phyloP scores from a whole-genome alignment of 92 coral and sea anemone species.

The Micromussa lordhowensis region DNA sequence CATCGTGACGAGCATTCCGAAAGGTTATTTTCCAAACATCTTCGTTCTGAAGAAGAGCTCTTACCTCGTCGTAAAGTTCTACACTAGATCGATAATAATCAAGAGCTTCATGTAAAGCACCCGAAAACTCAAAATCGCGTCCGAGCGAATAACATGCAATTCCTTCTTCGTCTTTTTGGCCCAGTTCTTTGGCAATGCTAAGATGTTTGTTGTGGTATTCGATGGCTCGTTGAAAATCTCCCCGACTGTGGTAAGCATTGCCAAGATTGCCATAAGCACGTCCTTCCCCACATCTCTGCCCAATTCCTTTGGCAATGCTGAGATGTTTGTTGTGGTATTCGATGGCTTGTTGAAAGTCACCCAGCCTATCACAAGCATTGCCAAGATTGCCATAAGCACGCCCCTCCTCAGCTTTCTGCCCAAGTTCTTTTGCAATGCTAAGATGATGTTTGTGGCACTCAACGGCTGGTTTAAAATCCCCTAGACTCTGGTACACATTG shows the following conservation, averaged over 20 bases:
- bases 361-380: not conserved
- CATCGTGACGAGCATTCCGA: not conserved
- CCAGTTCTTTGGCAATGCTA: not conserved
- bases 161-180: not conserved
- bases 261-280: conserved; percentile 19
- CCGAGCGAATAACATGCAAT: not conserved
- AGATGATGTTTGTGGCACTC: too few species aligned
- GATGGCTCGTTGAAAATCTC: not conserved
- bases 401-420: not conserved
- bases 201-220: not conserved
- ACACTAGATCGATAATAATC: not conserved
- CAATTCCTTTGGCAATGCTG: not conserved
- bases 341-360: not conserved
- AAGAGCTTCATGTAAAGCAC: not conserved
- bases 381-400: conserved; percentile 17
- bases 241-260: not conserved
- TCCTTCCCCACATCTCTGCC: too few species aligned
- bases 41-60: not conserved
- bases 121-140: not conserved
- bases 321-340: not conserved
- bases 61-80: not conserved
- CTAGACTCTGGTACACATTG: not conserved
- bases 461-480: not conserved
- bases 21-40: not conserved
- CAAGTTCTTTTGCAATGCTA: not conserved